These are phyloP conservation scores for Drosophila paulistorum DNA, from an alignment of 1,140 invertebrate species.

Conservation along the genomic window DNA sequence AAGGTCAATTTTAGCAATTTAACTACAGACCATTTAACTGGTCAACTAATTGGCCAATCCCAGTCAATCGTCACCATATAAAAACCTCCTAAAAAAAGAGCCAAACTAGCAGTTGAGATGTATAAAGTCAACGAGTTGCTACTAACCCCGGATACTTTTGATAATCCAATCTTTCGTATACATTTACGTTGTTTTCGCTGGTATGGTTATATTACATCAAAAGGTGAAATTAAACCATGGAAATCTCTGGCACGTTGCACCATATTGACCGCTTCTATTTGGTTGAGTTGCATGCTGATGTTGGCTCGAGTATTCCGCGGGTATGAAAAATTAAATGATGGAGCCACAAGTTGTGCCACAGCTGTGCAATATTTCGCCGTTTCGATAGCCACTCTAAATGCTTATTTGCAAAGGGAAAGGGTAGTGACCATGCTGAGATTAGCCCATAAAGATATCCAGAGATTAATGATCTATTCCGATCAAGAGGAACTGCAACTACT, in stretches of 20 bases:
- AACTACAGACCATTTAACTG: background rate
- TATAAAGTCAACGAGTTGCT: constrained; percentile 53
- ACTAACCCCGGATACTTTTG: constrained; percentile 45
- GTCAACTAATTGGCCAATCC: constrained; percentile 26
- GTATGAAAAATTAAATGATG: constrained; percentile 61
- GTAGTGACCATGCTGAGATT: constrained; percentile 47
- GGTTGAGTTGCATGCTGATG: constrained; percentile 59
- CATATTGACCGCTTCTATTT: constrained; percentile 68
- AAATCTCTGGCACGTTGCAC: constrained; percentile 53
- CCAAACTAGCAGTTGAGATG: constrained; percentile 33
- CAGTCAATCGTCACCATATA: constrained; percentile 35
- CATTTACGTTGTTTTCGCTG: constrained; percentile 59
- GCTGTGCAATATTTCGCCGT: constrained; percentile 65
- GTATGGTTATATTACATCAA: constrained; percentile 65
- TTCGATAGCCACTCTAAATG: constrained; percentile 62
- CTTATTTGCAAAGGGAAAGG: constrained; percentile 57
- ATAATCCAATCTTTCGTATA: constrained; percentile 40
- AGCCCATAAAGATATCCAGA: constrained; percentile 43
- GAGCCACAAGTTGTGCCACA: constrained; percentile 69
- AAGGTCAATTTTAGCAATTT: constrained; percentile 35
- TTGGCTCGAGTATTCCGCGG: constrained; percentile 45
- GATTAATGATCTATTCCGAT: constrained; percentile 37
- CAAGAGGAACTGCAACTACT: constrained; percentile 46
- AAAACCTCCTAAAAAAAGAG: constrained; percentile 14
- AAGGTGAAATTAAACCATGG: constrained; percentile 41